phyloP scores from a whole-genome alignment of 2,797 vertebrate species.

The Rousettus madagascariensis region DNA sequence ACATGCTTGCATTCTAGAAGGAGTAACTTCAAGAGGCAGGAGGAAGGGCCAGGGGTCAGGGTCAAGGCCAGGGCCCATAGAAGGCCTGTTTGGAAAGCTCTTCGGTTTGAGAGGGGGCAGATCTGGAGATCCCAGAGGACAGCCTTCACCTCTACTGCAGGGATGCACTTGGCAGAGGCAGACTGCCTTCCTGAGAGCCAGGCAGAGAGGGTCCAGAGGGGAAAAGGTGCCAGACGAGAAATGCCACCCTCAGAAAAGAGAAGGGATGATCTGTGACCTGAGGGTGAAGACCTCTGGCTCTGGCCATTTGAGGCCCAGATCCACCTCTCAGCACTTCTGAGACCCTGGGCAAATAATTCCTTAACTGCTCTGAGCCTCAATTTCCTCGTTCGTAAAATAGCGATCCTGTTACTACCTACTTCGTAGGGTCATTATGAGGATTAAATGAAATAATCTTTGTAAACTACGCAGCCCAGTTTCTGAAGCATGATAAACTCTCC shows the following conservation, averaged over 20 bases:
- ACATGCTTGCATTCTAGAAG: fast-evolving
- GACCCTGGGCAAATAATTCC: neutral
- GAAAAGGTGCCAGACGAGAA: fast-evolving
- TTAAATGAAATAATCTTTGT: neutral
- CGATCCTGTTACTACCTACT: neutral
- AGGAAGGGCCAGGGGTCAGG: neutral
- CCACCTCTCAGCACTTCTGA: neutral
- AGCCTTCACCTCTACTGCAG: fast-evolving
- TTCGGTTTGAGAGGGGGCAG: neutral
- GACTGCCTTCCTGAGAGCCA: neutral
- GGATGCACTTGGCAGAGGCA: fast-evolving
- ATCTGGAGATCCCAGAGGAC: neutral
- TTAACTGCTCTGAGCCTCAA: neutral
- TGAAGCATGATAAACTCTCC: fast-evolving
- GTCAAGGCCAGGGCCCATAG: neutral
- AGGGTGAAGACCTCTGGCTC: too few species aligned
- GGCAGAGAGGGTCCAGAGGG: neutral
- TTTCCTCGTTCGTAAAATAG: neutral
- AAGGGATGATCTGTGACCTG: too few species aligned
- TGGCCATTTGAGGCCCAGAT: neutral
- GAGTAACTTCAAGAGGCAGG: neutral
- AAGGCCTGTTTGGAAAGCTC: neutral
- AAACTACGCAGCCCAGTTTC: neutral
- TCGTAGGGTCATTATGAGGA: neutral
- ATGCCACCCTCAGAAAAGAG: neutral